A percentile compares a stretch with the other conserved stretches of the same genome.
These are phyloP conservation scores for Byasa hedistus DNA, from an alignment of 2,888 invertebrate genomes.

Conservation along the genomic window DNA sequence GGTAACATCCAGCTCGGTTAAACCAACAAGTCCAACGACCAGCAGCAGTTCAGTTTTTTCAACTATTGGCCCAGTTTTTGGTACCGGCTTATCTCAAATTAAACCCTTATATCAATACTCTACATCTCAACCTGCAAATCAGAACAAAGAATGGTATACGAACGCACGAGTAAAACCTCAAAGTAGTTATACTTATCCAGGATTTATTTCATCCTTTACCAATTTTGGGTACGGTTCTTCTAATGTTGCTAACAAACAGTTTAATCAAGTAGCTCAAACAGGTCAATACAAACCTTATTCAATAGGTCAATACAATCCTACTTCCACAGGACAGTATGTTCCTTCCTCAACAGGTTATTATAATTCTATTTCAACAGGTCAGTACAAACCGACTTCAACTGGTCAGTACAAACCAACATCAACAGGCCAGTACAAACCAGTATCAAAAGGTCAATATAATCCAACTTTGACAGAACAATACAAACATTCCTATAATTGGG, in stretches of 20 bases:
- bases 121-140: slow-evolving; percentile 3
- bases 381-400: slow-evolving; percentile 10
- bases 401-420: slow-evolving; percentile 4
- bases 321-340: slow-evolving; percentile 14
- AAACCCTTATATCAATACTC: not conserved
- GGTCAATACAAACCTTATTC: not conserved
- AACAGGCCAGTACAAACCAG: slow-evolving; percentile 8
- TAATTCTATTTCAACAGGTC: slow-evolving; percentile 1
- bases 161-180: slow-evolving; percentile 25
- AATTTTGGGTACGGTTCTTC: slow-evolving; percentile 17
- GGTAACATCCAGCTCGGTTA: slow-evolving; percentile 1
- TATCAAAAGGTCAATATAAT: slow-evolving; percentile 9
- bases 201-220: slow-evolving; percentile 18
- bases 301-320: not conserved
- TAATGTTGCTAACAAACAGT: slow-evolving; percentile 8
- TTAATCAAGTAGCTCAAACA: not conserved
- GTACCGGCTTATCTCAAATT: slow-evolving; percentile 5
- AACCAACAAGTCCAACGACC: not conserved
- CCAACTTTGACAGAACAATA: slow-evolving; percentile 10
- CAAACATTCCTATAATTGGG: slow-evolving; percentile 19
- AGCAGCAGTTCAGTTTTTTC: slow-evolving; percentile 3
- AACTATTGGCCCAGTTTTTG: slow-evolving; percentile 2
- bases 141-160: slow-evolving; percentile 18
- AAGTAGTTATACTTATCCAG: slow-evolving; percentile 21
- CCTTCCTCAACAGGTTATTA: slow-evolving; percentile 11